Conservation (phyloP, 2,113 vertebrate species). For the Sinocyclocheilus grahami region DNA sequence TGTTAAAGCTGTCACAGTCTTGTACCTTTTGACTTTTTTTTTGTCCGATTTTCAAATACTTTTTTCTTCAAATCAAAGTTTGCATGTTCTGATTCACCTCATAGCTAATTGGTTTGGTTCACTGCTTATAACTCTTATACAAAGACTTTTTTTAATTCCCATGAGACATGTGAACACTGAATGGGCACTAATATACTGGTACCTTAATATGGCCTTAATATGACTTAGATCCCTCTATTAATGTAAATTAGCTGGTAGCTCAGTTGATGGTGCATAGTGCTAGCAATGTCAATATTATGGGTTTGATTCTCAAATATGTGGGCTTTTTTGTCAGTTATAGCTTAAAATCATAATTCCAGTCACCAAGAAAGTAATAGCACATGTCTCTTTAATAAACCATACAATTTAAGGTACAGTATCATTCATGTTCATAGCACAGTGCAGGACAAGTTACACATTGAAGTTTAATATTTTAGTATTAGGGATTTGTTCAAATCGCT, state of each 20-base stretch:
- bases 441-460: not conserved
- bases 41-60: not conserved
- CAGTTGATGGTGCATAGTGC: not conserved
- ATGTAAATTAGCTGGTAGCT: not conserved
- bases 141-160: not conserved
- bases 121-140: not conserved
- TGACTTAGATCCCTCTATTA: not conserved
- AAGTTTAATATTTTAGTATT: not conserved
- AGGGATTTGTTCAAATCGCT: not conserved
- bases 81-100: not conserved
- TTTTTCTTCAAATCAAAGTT: not conserved
- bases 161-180: not conserved
- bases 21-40: not conserved
- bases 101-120: not conserved
- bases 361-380: too few relatives aligned
- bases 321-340: not conserved
- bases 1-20: not conserved
- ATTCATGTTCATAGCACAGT: not conserved
- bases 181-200: not conserved
- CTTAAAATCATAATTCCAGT: not conserved
- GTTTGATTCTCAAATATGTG: not conserved
- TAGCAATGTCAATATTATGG: not conserved
- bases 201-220: not conserved
- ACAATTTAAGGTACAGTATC: not conserved
- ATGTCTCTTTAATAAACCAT: not conserved